These are phyloP conservation scores for Callipepla californica DNA, from an alignment of 2,113 vertebrate species.

Conservation along the genomic window DNA sequence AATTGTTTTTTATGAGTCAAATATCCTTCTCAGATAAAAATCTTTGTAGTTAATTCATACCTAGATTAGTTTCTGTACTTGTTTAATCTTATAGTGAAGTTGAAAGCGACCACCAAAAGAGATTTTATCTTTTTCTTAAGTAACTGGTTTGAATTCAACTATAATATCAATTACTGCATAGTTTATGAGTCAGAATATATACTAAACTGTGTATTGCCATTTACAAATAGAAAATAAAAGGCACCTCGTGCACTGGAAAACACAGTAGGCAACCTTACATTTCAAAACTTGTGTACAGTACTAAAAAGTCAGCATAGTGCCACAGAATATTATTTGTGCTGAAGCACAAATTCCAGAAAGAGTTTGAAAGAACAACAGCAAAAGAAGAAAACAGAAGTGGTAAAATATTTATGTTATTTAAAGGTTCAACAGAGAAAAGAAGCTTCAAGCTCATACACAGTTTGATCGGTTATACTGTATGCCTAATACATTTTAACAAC, in stretches of 20 bases:
- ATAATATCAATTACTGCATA: neutral
- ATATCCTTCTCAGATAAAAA: neutral
- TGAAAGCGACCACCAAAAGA: neutral
- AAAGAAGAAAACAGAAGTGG: neutral
- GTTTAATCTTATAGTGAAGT: neutral
- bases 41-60: neutral
- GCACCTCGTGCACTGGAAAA: neutral
- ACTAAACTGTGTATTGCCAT: neutral
- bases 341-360: neutral
- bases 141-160: neutral
- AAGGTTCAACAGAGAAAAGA: neutral
- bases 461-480: neutral
- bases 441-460: neutral
- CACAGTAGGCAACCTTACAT: neutral
- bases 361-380: neutral
- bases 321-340: neutral
- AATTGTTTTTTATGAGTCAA: neutral
- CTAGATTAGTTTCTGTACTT: neutral
- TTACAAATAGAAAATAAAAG: neutral
- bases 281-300: neutral
- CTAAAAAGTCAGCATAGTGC: neutral
- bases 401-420: neutral
- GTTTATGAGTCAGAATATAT: neutral
- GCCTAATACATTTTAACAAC: neutral
- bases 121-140: neutral